Evolutionary conservation across 53 echinoderm and acorn worm genomes (phyloP), one percentile per base, ranked within the genome.

Genomic region (Astropecten irregularis): DNA sequence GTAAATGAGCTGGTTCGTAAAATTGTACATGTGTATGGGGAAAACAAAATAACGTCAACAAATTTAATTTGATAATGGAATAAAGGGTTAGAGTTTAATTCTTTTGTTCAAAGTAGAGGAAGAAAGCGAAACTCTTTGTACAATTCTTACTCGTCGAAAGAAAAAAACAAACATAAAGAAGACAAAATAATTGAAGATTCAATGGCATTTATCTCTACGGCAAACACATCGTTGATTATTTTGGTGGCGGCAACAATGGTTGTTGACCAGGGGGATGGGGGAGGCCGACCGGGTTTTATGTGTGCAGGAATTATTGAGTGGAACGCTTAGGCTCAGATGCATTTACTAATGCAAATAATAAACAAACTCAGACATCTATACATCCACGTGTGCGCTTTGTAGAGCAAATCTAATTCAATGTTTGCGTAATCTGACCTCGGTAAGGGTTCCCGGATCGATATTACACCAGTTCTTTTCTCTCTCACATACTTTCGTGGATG

Each of bases 241-340:
- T 64, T 64, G 18, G n/a, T 20, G 52, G 52, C 30, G 32, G 35
- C 28, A 40, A 50, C 71, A 36, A 34, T 71, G 51, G 36, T 16
- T 49, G 70, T 71, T 71, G 53, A 71, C 71, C 2, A 49, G 3
- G 23, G 71, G 51, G 71, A 51, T 33, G 71, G 71, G 52, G 20
- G 49, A n/a, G n/a, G n/a, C n/a, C n/a, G n/a, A n/a, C n/a, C n/a
- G n/a, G 32, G 22, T 0, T 18, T 9, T 52, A 5, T 71, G 51
- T 9, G 25, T 11, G 32, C 9, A 8, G n/a, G 50, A 50, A 70
- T 70, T 70, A 70, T 7, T 10, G n/a, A 2, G 22, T 33, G 11
- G 13, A 49, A 19, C 31, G 52, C 19, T 16, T 48, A 71, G 34
- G 71, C n/a, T n/a, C n/a, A n/a, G n/a, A n/a, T n/a, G n/a, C n/a